These are phyloP conservation scores for Spisula subtruncata DNA, from an alignment of 2,888 invertebrate genomes.

Conservation along the genomic window DNA sequence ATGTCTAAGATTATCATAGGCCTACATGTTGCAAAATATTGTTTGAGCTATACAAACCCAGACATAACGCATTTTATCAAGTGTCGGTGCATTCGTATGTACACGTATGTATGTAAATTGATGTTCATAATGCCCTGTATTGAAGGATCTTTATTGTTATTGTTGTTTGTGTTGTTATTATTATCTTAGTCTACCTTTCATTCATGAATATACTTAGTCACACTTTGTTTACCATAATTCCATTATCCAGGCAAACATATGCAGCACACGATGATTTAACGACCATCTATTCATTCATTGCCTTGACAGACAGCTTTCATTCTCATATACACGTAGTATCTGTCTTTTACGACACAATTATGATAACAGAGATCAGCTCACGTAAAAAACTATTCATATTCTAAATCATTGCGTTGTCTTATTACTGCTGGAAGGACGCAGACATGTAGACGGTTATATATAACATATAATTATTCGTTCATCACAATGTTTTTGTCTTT, in stretches of 20 bases:
- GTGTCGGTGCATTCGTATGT: not conserved
- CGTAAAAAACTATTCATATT: not conserved
- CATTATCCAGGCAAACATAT: not conserved
- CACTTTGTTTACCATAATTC: not conserved
- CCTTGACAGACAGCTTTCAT: not conserved
- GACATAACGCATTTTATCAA: not conserved
- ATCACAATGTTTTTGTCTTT: not conserved
- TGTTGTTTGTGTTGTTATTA: not conserved
- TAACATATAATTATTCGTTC: not conserved
- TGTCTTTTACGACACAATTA: conserved; percentile 2
- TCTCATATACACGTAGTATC: not conserved
- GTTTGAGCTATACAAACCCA: not conserved
- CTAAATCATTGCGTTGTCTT: not conserved
- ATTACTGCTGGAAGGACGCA: not conserved
- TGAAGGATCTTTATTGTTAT: not conserved
- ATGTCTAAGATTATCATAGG: too few species aligned
- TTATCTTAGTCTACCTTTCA: not conserved
- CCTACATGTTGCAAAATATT: too few species aligned
- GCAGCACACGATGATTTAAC: not conserved
- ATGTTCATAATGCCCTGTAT: not conserved
- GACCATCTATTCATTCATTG: not conserved
- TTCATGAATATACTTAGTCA: not conserved
- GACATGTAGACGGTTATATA: not conserved
- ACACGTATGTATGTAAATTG: not conserved
- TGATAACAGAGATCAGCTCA: not conserved